Evolutionary conservation across 2,797 vertebrate genomes (phyloP).

Genomic region (Acropternis orthonyx): DNA sequence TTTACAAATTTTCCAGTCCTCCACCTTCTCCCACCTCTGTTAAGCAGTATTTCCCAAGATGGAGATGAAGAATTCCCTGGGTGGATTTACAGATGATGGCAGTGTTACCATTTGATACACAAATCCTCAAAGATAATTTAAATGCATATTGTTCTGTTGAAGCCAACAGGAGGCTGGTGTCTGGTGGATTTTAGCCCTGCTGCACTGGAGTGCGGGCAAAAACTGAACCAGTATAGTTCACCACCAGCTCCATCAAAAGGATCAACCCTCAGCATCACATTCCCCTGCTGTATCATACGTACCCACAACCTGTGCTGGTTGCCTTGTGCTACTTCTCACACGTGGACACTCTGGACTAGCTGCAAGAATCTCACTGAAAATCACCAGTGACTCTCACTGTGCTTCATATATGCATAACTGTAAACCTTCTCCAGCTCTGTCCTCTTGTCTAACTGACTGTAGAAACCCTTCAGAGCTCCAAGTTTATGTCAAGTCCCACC

Average conservation of each 20-base stretch:
- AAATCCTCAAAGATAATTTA: background rate
- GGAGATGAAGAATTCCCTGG: background rate
- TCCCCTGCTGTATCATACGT: rapidly evolving
- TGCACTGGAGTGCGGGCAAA: background rate
- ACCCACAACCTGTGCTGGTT: background rate
- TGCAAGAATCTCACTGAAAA: background rate
- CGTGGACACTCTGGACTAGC: background rate
- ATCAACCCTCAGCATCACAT: background rate
- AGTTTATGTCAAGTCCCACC: rapidly evolving
- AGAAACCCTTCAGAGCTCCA: background rate
- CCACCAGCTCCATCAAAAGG: background rate
- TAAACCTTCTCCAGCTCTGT: background rate
- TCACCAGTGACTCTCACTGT: background rate
- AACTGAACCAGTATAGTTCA: background rate
- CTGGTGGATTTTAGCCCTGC: background rate
- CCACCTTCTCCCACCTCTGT: background rate
- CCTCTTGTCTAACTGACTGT: background rate
- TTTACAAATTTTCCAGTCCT: background rate
- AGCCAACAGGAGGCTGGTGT: background rate
- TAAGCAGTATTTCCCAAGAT: background rate
- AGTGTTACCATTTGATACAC: background rate
- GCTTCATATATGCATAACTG: background rate
- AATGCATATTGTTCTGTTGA: background rate
- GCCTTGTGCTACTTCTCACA: background rate
- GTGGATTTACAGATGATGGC: background rate